Conservation (phyloP, 2,113 vertebrate genomes). For the Trichomycterus rosablanca region DNA sequence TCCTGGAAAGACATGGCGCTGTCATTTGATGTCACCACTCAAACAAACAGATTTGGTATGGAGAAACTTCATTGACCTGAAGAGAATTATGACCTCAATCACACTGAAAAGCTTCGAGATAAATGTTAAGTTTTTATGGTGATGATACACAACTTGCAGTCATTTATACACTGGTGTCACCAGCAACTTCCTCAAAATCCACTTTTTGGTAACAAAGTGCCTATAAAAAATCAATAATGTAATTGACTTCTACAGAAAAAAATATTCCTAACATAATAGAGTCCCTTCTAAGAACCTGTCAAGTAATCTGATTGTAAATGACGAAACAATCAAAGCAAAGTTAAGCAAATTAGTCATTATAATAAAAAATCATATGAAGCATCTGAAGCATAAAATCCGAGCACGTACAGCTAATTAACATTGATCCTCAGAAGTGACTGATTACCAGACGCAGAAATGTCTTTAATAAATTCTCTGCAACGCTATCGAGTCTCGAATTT, state of each 20-base stretch:
- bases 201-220: too few relatives aligned
- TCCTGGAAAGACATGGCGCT: too few relatives aligned
- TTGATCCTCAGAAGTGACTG: constrained; percentile 41
- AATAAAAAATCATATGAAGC: constrained; percentile 57
- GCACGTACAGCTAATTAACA: constrained; percentile 47
- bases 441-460: constrained; percentile 38
- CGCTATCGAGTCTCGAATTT: constrained; percentile 7
- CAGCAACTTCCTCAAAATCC: too few relatives aligned
- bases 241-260: not conserved
- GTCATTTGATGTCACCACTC: too few relatives aligned
- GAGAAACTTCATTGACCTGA: too few relatives aligned
- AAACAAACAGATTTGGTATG: too few relatives aligned
- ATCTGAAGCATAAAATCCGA: constrained; percentile 50
- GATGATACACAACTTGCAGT: too few relatives aligned
- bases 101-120: too few relatives aligned
- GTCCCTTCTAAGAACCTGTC: constrained; percentile 52
- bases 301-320: constrained; percentile 62
- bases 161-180: too few relatives aligned
- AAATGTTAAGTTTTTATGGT: too few relatives aligned
- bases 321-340: constrained; percentile 47
- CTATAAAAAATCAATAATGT: too few relatives aligned
- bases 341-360: constrained; percentile 58
- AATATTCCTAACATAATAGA: constrained; percentile 52
- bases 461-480: constrained; percentile 39
- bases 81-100: too few relatives aligned